Base-by-base conservation (phyloP, 2,888 invertebrate genomes). In the Rhagonycha lutea region DNA sequence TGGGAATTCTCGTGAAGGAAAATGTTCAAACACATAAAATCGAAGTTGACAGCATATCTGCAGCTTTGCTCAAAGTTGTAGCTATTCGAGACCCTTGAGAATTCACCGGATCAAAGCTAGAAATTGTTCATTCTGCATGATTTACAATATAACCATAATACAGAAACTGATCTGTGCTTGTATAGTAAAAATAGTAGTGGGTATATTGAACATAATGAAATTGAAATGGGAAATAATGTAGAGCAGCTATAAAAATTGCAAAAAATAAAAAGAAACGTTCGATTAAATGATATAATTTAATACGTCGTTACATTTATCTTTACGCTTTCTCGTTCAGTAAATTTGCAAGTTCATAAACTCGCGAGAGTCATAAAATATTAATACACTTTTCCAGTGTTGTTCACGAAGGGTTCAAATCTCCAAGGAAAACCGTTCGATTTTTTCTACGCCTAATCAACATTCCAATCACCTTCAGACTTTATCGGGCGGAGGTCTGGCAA, bases 391-490 rank as follows among this genome's bases (percentile, higher is more conserved):
- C 73, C 76, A 67, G 67, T 70, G 24, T 61, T 70, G 62, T 61
- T 61, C 73, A 70, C 67, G 73, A n/a, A 47, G 47, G 61, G 24
- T 47, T 62, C 28, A 70, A 77, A 67, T 75, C 77, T 78, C 80
- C 79, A 78, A 78, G 80, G 82, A 82, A 65, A 79, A 81, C 80
- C 82, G 81, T 81, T 81, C 81, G 80, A 82, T 83, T 82, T 83
- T 80, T 81, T 82, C 82, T 82, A 81, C 83, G 82, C 86, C 86
- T 87, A 87, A 87, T 87, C 87, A 87, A 85, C 86, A 87, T 87
- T 87, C 87, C 87, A 86, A 87, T 87, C 87, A 86, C 86, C 86
- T 86, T 83, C 84, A 82, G 86, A 87, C 85, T 86, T 86, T 87
- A 87, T 87, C 86, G 86, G 84, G 83, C 79, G 81, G 81, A 82